Percentiles rank a stretch among this genome's conserved stretches.
These are phyloP conservation scores for Drosophila elegans DNA, from an alignment of 1,140 invertebrate genomes.

Conservation along the genomic window DNA sequence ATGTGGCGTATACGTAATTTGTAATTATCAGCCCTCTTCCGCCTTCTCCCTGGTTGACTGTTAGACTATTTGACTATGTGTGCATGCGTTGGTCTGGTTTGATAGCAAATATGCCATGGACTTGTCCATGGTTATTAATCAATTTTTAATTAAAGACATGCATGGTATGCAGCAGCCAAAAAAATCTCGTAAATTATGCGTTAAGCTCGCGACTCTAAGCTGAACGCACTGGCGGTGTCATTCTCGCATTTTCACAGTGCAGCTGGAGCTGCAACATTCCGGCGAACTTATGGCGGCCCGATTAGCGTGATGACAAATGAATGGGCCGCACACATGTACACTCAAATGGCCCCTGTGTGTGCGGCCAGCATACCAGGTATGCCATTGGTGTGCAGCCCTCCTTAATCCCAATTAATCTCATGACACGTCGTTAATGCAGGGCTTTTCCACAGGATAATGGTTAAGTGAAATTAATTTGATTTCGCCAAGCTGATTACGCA, in stretches of 20 bases:
- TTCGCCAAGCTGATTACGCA: too few relatives aligned
- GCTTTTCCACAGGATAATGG: background rate
- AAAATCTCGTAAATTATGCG: slow-evolving; percentile 50
- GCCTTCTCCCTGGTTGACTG: background rate
- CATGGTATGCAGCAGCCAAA: background rate
- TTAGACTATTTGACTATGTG: background rate
- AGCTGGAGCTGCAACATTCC: background rate
- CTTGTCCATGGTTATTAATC: slow-evolving; percentile 44
- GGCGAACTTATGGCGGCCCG: slow-evolving; percentile 20
- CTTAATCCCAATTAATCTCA: slow-evolving; percentile 16
- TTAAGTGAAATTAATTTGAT: background rate
- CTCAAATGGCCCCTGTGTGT: background rate
- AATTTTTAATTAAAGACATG: slow-evolving; percentile 73
- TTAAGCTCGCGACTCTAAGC: slow-evolving; percentile 39
- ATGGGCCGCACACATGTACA: background rate
- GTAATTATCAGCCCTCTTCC: slow-evolving; percentile 51
- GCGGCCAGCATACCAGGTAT: slow-evolving; percentile 2
- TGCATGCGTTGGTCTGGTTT: background rate
- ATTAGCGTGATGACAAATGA: slow-evolving; percentile 26
- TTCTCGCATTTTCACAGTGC: slow-evolving; percentile 14
- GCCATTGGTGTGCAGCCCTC: background rate
- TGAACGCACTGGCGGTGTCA: slow-evolving; percentile 3
- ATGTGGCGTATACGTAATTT: slow-evolving; percentile 63
- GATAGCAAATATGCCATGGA: slow-evolving; percentile 12
- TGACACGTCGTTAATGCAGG: slow-evolving; percentile 3